phyloP scores from a whole-genome alignment of 2,888 invertebrate species.

The Chymomyza procnemis region DNA sequence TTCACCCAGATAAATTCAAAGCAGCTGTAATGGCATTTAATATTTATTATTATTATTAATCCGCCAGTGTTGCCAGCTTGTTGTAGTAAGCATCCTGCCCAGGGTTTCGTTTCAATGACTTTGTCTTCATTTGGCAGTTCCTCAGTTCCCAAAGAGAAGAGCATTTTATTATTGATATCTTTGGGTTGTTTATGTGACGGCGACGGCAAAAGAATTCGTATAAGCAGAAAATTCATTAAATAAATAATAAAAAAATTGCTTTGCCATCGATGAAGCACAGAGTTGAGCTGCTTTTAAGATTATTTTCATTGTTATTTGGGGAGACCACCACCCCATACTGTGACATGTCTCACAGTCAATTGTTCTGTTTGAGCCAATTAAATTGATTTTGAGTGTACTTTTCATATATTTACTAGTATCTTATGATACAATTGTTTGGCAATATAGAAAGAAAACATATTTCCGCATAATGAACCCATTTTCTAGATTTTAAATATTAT shows the following conservation, averaged over 20 bases:
- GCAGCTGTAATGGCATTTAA: conserved; percentile 64
- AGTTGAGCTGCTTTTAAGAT: background rate
- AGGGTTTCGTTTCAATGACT: conserved; percentile 70
- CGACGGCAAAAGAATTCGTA: conserved; percentile 66
- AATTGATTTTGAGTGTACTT: too few relatives aligned
- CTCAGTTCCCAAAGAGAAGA: background rate
- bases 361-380: background rate
- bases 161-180: conserved; percentile 64
- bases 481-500: too few relatives aligned
- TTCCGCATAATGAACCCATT: too few relatives aligned
- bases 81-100: background rate
- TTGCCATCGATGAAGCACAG: conserved; percentile 38
- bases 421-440: too few relatives aligned
- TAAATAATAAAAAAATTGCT: conserved; percentile 51
- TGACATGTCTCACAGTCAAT: background rate
- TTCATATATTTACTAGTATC: too few relatives aligned
- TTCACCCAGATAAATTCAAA: conserved; percentile 52
- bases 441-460: too few relatives aligned
- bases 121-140: conserved; percentile 37
- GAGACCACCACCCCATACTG: too few relatives aligned
- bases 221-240: conserved; percentile 71
- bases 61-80: conserved; percentile 33
- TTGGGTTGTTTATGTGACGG: conserved; percentile 68
- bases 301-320: background rate
- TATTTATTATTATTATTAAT: conserved; percentile 69